Evolutionary conservation across 2,888 invertebrate genomes (phyloP), one percentile per base, ranked within the genome.

Genomic region (Drosophila ustulata): DNA sequence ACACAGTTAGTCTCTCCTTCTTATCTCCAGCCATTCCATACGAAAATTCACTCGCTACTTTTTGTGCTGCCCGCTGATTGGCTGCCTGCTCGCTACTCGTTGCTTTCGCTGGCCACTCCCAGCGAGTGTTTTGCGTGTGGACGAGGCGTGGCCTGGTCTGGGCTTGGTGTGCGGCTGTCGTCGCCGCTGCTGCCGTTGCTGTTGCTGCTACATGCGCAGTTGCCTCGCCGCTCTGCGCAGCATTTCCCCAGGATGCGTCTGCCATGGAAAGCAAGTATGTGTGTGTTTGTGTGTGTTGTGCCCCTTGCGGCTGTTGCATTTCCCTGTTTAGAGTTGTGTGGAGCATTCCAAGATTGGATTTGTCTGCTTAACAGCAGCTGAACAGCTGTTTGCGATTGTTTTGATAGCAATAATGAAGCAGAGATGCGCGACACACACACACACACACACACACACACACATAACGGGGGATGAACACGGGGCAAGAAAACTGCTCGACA

Each of bases 241-340:
- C 50, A 71, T 71, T 88, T 82, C 88, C 71, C 89, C 86, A 77
- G 78, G 66, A 77, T 78, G 78, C 78, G 72, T 58, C 71, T 61
- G 47, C 51, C 45, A 28, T 50, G 56, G 49, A 61, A 59, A 53
- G 28, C 4, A 8, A 18, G 4, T 11, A n/a, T 2, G 37, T 5
- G n/a, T n/a, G 5, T 37, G 34, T 37, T 5, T 37, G 4, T n/a
- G 34, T 37, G 37, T 37, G 11, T 37, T 49, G 25, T 75, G 43
- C 66, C 82, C 76, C 88, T 67, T 50, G 34, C 32, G 72, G 52
- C 89, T 89, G 89, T 88, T 83, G 83, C 83, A 83, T 72, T 82
- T 86, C 52, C 64, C 13, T 32, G n/a, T 41, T 43, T 25, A 71
- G 45, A 23, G 11, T 32, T 26, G 28, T 2, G 68, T 67, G 65